Base-by-base conservation (phyloP, 2,888 invertebrate genomes). In the Zootermopsis nevadensis region DNA sequence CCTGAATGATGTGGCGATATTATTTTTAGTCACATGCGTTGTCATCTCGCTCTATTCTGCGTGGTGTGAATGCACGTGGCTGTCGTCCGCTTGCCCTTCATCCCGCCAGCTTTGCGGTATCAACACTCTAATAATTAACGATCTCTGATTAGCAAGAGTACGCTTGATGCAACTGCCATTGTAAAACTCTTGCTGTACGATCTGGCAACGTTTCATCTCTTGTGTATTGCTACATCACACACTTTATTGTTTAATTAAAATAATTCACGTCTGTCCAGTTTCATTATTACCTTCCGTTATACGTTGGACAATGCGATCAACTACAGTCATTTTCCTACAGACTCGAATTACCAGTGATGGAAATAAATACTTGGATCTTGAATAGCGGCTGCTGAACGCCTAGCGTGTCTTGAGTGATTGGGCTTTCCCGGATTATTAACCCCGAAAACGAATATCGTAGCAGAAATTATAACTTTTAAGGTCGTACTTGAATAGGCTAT, bases 61-160 rank as follows among this genome's bases (percentile, higher is more conserved):
- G 69, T 69, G 33, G 33, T 33, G 69, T 69, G 69, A 33, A 69
- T 31, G 33, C n/a, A 33, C 33, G 67, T 30, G 27, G 27, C 30
- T 69, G 60, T 69, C 27, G 67, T 30, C 30, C 30, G 31, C 22
- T 22, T 15, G 69, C 6, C 33, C 22, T 24, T 69, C 38, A 3
- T 24, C 77, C 33, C 31, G 22, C 31, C n/a, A 31, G 53, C 60
- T 60, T 48, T 60, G 31, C 55, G 24, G 53, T 48, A 77, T 22
- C 77, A 30, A 55, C 79, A 79, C n/a, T 60, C 60, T 22, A 79
- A 53, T 79, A 79, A 79, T 79, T 79, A 79, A 79, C 79, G 35
- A 79, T 60, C 33, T 60, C 79, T 55, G 60, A 79, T 79, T 60
- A 79, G 79, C 79, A 22, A 74, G 74, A 38, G 38, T 74, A 24